phyloP scores from a whole-genome alignment of 2,888 invertebrate species.

The Hedya salicella region DNA sequence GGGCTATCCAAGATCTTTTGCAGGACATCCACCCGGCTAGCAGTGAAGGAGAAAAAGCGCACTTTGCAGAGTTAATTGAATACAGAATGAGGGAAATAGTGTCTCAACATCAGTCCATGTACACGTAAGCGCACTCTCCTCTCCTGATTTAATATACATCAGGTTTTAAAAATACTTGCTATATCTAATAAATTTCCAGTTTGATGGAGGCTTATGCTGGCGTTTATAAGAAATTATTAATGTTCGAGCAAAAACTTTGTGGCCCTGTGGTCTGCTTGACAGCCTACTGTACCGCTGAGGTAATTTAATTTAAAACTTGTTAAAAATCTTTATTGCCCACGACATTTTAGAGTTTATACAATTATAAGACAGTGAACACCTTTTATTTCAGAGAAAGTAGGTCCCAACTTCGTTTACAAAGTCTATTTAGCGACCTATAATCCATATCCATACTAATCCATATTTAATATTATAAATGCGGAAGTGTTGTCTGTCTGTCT shows the following conservation, averaged over 20 bases:
- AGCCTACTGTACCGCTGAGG: conserved; percentile 62
- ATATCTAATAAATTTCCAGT: conserved; percentile 52
- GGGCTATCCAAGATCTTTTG: conserved; percentile 66
- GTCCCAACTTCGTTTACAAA: background rate
- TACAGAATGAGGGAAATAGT: conserved; percentile 62
- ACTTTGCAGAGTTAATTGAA: conserved; percentile 54
- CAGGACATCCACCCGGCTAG: conserved; percentile 56
- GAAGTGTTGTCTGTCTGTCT: too few relatives aligned
- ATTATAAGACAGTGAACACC: conserved; percentile 18
- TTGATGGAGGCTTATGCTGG: conserved; percentile 58
- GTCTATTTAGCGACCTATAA: too few relatives aligned
- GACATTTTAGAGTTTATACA: conserved; percentile 12
- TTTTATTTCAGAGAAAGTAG: background rate
- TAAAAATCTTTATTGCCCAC: conserved; percentile 36
- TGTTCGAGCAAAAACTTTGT: conserved; percentile 62
- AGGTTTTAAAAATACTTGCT: conserved; percentile 22
- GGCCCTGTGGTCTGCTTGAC: conserved; percentile 63
- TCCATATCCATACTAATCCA: too few relatives aligned
- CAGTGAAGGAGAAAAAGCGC: conserved; percentile 50
- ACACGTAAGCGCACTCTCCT: conserved; percentile 53
- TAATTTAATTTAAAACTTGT: conserved; percentile 47
- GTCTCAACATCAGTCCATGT: conserved; percentile 62
- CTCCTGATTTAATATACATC: conserved; percentile 25
- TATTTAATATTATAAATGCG: too few relatives aligned
- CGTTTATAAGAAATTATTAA: conserved; percentile 64